Base-by-base conservation (phyloP, 2,113 vertebrate species). In the Epinephelus lanceolatus region DNA sequence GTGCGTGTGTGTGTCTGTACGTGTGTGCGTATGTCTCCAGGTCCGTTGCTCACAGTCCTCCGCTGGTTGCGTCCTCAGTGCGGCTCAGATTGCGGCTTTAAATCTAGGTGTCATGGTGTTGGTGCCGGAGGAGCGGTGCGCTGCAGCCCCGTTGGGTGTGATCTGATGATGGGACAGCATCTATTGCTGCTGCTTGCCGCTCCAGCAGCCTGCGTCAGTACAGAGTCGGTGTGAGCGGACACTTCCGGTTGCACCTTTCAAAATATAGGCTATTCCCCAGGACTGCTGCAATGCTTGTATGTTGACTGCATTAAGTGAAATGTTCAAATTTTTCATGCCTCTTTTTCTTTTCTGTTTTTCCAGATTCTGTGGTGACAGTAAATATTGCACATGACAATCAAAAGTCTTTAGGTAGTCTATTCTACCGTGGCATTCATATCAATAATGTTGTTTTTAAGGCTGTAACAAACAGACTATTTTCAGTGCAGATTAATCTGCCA, bases 161-260 rank as follows among this genome's bases (percentile, higher is more conserved):
- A 92, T 84, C 85, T 87, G 91, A 62, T 62, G 90, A 89, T 74
- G 89, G 93, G 92, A 94, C 92, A 78, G 81, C 81, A 71, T 76
- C 90, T 57, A 83, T 83, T 73, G 91, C 91, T 53, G 87, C 87
- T 67, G 85, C 72, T 42, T 68, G 71, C 79, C 21, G 73, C 84
- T 78, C 75, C 78, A 30, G 81, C 85, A 76, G 65, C 76, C 71
- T 68, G 85, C 86, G 71, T 81, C 84, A 76, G 45, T 11, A 1
- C 27, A 0, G 45, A 1, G 25, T 0, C 15, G 0, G 27, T 2
- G 21, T 0, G 5, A 1, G 55, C 51, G 2, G 1, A 3, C n/a
- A 51, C 76, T 84, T 91, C 89, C 90, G 88, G 82, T 3, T 2
- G 11, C 0, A 0, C 23, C 78, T 66, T 86, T 91, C 86, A 89